Conservation (phyloP, 30 jellyfish, hydroid and myxozoan species). For the Cassiopea xamachana region DNA sequence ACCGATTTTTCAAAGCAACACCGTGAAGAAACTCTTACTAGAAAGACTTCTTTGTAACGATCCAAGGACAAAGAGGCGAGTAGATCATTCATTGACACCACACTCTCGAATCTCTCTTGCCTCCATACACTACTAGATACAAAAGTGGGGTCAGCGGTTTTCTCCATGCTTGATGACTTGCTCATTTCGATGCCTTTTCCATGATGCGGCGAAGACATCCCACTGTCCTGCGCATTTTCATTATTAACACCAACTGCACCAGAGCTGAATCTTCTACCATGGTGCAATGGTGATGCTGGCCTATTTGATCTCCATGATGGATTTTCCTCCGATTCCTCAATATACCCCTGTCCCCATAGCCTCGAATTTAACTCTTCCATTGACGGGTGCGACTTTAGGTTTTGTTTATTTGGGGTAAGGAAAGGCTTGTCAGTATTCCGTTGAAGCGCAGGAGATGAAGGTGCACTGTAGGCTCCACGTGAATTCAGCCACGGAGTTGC, state of each 20-base stretch:
- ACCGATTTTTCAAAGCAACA: neutral
- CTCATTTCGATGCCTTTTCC: conserved; percentile 21
- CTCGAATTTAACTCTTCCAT: conserved; percentile 89
- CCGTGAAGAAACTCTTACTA: conserved; percentile 36
- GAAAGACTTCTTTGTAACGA: conserved; percentile 79
- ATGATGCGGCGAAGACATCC: conserved; percentile 80
- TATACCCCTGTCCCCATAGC: conserved; percentile 69
- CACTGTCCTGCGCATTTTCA: conserved; percentile 76
- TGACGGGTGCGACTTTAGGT: conserved; percentile 94
- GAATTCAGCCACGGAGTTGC: conserved; percentile 89
- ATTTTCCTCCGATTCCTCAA: conserved; percentile 43
- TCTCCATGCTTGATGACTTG: conserved; percentile 14
- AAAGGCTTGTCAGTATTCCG: conserved; percentile 76
- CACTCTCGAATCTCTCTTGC: conserved; percentile 88
- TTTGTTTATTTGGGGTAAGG: conserved; percentile 73
- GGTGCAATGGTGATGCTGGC: conserved; percentile 67
- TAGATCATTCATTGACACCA: conserved; percentile 69
- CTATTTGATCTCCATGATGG: conserved; percentile 69
- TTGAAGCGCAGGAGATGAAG: conserved; percentile 98
- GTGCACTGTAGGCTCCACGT: conserved; percentile 99
- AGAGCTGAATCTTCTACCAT: conserved; percentile 74
- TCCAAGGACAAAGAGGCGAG: conserved; percentile 87
- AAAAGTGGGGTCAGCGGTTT: conserved; percentile 36
- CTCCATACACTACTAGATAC: conserved; percentile 89
- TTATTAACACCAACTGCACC: conserved; percentile 57